phyloP scores from a whole-genome alignment of 1,140 invertebrate species.

The Whitmania pigra region DNA sequence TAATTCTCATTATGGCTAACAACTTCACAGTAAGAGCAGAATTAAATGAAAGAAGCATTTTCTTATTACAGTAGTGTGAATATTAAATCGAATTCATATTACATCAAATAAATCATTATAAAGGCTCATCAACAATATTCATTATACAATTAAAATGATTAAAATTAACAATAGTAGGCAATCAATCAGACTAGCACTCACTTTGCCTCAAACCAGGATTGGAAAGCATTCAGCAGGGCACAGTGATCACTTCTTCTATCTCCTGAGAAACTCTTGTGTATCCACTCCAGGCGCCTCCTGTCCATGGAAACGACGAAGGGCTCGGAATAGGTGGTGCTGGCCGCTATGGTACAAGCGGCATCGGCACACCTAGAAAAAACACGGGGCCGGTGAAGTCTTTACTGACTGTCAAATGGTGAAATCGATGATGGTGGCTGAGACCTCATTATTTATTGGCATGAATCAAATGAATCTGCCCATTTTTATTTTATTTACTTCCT shows the following conservation, averaged over 20 bases:
- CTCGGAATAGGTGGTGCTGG: slow-evolving; percentile 72
- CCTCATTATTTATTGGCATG: no score
- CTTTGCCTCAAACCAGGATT: slow-evolving; percentile 68
- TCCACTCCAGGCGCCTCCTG: slow-evolving; percentile 38
- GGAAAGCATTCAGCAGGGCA: slow-evolving; percentile 80
- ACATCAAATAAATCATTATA: no score
- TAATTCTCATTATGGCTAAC: not conserved
- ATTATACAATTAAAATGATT: no score
- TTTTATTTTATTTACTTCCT: no score
- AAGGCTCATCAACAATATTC: no score
- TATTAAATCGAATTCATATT: no score
- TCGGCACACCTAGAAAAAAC: slow-evolving; percentile 55
- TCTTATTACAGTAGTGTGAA: no score
- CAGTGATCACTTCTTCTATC: slow-evolving; percentile 82
- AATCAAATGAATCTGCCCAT: no score
- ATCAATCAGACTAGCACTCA: slow-evolving; percentile 18
- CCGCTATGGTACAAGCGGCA: slow-evolving; percentile 78
- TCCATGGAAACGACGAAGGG: slow-evolving; percentile 54
- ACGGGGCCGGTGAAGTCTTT: no score
- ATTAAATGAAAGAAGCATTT: not conserved
- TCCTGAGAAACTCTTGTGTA: slow-evolving; percentile 55
- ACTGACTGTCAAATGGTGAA: no score
- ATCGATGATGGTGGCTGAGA: no score
- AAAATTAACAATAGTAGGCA: no score
- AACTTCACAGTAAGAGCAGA: not conserved